These are phyloP conservation scores for Gymnobelideus leadbeateri DNA, from an alignment of 2,113 vertebrate genomes.

Conservation along the genomic window DNA sequence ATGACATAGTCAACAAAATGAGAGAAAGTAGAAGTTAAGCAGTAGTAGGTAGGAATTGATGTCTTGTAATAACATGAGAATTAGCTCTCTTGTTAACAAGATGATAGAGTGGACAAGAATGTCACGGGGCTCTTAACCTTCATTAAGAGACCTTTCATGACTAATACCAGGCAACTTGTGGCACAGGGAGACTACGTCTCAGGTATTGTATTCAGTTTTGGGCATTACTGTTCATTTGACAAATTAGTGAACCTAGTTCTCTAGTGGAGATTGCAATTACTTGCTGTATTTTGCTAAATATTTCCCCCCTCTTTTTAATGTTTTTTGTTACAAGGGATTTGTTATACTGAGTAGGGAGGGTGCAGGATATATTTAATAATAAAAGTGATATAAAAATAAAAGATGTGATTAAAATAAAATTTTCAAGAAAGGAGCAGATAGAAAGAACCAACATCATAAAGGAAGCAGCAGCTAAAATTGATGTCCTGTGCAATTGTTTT, in stretches of 20 bases:
- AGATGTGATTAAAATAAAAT: no score
- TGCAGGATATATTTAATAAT: no score
- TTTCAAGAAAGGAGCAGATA: no score
- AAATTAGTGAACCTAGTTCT: not conserved
- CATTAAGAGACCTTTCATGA: not conserved
- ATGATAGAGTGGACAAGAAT: not conserved
- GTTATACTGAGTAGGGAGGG: no score
- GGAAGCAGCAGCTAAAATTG: no score
- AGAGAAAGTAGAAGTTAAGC: conserved; percentile 25
- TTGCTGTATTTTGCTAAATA: not conserved
- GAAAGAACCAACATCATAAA: no score
- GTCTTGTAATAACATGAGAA: no score
- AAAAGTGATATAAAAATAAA: no score
- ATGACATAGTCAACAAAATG: conserved; percentile 22
- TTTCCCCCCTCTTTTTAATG: not conserved
- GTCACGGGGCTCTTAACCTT: not conserved
- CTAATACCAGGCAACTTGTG: no score
- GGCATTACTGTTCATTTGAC: not conserved
- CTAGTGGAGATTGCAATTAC: not conserved
- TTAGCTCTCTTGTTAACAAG: no score
- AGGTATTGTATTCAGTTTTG: not conserved
- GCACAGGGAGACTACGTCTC: not conserved
- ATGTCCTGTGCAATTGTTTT: no score
- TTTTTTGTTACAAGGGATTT: not conserved
- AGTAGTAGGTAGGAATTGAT: conserved; percentile 23